Base-by-base conservation (phyloP, 64 coral and sea anemone genomes). In the Pocillopora damicornis region DNA sequence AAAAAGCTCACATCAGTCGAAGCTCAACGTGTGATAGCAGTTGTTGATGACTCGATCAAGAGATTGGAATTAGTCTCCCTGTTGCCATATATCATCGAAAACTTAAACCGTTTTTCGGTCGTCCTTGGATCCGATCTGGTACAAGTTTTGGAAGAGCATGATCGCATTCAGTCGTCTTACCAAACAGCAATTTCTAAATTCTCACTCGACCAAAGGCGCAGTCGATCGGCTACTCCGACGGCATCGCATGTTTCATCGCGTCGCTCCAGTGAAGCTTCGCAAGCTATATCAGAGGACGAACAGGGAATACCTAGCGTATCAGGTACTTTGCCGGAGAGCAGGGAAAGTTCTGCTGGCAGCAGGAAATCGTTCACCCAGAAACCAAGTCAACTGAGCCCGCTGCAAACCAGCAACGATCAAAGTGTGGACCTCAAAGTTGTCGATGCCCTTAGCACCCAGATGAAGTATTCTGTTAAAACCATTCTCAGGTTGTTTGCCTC, bases 1-100 rank as follows among this genome's bases (percentile, higher is more conserved):
- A 99, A 99, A 86, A 99, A 95, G 61, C 93, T 99, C 66, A 92
- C 97, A 79, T 99, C 97, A 15, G 90, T 99, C 58, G 97, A 99
- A 80, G 87, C 97, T 23, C 97, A 99, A 78, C 90, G 97, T 85
- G 90, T 99, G 25, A 69, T 99, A 2, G 92, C 97, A 20, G 90
- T 92, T 8, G 82, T 93, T 13, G 97, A 99, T 22, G 97, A 99
- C 37, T 88, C 90, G 26, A 95, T 99, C 78, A 88, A 89, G 63
- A 83, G 93, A 58, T 83, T 92, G 14, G 97, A 99, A 68, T 87
- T 99, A 56, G 93, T 92, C 68, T 92, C 97, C 35, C 82, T 95
- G 51, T 67, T 99, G 23, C 97, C 97, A 12, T 95, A 92, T 88
- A 85, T 95, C 51, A 84, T 79, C 82, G 97, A 99, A 75, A 95